phyloP scores from a whole-genome alignment of 2,888 invertebrate genomes.

The Nomada fucata region DNA sequence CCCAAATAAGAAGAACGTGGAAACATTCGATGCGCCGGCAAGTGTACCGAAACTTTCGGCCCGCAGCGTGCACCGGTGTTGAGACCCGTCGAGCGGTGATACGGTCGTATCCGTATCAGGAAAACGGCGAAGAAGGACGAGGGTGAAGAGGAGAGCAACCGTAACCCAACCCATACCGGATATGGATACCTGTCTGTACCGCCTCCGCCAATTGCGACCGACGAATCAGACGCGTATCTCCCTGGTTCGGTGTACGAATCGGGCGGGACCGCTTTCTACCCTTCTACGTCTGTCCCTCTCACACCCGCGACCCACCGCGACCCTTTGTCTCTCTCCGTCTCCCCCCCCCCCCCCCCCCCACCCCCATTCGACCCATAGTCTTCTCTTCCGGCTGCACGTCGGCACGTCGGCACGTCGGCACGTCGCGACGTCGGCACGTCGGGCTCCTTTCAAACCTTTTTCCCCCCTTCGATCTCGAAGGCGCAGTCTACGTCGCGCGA shows the following conservation, averaged over 20 bases:
- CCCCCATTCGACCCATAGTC: background rate
- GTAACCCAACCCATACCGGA: constrained; percentile 80
- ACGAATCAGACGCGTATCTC: constrained; percentile 81
- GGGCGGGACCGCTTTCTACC: constrained; percentile 74
- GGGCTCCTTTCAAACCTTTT: constrained; percentile 33
- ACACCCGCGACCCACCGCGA: background rate
- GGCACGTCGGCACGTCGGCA: background rate
- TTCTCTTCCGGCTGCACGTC: constrained; percentile 38
- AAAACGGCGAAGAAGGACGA: constrained; percentile 69
- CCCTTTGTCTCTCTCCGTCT: constrained; percentile 19
- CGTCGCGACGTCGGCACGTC: background rate
- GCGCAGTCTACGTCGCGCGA: constrained; percentile 1
- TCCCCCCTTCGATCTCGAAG: constrained; percentile 42
- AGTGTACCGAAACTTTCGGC: too few species aligned
- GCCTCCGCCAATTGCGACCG: constrained; percentile 82
- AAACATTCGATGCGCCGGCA: too few species aligned
- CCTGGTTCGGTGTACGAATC: constrained; percentile 80
- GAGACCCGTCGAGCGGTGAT: constrained; percentile 14
- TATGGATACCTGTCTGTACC: constrained; percentile 81
- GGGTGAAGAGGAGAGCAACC: constrained; percentile 64
- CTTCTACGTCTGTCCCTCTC: constrained; percentile 48
- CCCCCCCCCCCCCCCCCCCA: background rate
- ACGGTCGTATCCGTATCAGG: constrained; percentile 61
- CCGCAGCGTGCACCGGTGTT: background rate
- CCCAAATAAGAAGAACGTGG: too few species aligned